These are phyloP conservation scores for Orientallactaga sibirica DNA, from an alignment of 2,797 vertebrate species.

Conservation along the genomic window DNA sequence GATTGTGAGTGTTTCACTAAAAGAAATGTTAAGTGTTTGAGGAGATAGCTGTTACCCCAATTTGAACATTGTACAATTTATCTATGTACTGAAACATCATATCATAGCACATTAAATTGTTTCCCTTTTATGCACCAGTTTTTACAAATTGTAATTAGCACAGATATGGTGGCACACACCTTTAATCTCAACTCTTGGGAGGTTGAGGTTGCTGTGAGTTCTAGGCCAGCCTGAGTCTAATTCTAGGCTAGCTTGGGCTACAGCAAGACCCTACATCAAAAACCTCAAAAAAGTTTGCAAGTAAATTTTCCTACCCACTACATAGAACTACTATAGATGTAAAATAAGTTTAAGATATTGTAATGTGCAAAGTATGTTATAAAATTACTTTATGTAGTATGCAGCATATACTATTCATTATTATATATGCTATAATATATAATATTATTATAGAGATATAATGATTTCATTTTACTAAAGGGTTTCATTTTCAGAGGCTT, in stretches of 20 bases:
- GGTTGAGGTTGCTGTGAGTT: too few species aligned
- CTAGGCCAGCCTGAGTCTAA: too few species aligned
- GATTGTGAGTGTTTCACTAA: not conserved
- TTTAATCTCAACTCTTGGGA: too few species aligned
- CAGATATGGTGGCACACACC: too few species aligned
- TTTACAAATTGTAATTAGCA: not conserved
- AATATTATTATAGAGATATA: not conserved
- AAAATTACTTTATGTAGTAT: not conserved
- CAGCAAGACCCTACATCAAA: too few species aligned
- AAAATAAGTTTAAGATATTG: constrained; percentile 38
- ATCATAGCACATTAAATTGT: not conserved
- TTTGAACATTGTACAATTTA: not conserved
- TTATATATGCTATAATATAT: not conserved
- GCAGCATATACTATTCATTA: not conserved
- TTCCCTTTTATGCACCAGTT: not conserved
- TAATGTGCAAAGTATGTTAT: constrained; percentile 3
- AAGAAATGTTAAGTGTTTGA: not conserved
- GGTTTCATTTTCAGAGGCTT: not conserved
- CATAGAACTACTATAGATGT: not conserved
- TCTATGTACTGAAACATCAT: not conserved
- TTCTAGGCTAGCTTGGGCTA: too few species aligned
- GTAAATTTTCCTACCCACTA: not conserved
- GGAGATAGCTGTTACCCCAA: not conserved
- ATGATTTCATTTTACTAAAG: not conserved
- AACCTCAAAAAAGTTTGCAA: too few species aligned